Percentiles rank a stretch among this genome's conserved stretches.
Evolutionary conservation across 53 echinoderm and acorn worm species (phyloP).

Genomic region (Astropecten irregularis): DNA sequence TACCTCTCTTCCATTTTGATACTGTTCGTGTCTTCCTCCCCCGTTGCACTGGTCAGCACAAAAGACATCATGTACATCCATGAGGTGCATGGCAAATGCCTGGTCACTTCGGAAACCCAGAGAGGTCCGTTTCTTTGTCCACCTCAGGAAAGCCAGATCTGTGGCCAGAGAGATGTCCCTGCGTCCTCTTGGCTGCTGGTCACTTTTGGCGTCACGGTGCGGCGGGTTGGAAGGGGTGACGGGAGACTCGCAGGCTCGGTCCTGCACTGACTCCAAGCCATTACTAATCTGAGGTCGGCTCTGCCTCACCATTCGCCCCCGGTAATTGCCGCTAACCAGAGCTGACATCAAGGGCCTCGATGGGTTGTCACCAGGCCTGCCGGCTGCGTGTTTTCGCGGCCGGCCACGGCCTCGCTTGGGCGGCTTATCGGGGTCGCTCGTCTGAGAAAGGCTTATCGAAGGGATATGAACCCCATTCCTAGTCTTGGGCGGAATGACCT

Average conservation of each 20-base stretch:
- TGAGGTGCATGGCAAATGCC: constrained; percentile 58
- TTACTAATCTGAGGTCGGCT: background rate
- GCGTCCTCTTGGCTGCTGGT: background rate
- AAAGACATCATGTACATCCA: constrained; percentile 53
- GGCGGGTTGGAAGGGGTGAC: too few species aligned
- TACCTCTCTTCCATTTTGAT: too few species aligned
- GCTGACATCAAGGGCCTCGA: background rate
- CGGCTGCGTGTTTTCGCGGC: background rate
- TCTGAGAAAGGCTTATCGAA: too few species aligned
- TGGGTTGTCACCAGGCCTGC: too few species aligned
- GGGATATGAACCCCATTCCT: too few species aligned
- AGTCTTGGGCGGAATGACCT: constrained; percentile 14
- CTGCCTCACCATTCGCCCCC: background rate
- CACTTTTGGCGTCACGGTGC: too few species aligned
- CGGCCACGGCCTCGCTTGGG: background rate
- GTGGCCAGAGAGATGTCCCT: constrained; percentile 10
- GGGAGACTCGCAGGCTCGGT: too few species aligned
- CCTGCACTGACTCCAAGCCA: too few species aligned
- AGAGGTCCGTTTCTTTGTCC: constrained; percentile 23
- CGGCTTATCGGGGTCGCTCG: background rate
- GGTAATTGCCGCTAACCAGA: background rate
- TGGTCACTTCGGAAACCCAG: constrained; percentile 42
- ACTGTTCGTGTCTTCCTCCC: too few species aligned
- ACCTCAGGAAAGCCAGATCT: constrained; percentile 17
- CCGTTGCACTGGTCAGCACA: constrained; percentile 14